phyloP scores from a whole-genome alignment of 2,797 vertebrate species.

The Melanotaenia trifasciata region DNA sequence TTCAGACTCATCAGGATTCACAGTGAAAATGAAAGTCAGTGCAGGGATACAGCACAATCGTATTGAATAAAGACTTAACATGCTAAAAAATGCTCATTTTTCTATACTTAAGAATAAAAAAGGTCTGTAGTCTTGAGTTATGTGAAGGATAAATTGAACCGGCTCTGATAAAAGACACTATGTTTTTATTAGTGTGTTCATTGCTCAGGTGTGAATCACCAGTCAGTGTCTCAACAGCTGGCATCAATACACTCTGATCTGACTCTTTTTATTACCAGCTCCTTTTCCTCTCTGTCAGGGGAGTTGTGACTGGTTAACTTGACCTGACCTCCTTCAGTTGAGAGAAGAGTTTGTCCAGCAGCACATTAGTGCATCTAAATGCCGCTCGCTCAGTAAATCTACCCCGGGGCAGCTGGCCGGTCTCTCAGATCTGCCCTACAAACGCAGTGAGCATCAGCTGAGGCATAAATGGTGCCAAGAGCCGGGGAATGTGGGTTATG shows the following conservation, averaged over 20 bases:
- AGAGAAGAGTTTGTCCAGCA: no score
- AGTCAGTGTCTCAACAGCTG: no score
- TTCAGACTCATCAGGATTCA: slow-evolving; percentile 3
- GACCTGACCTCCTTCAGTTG: not conserved
- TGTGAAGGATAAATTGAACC: not conserved
- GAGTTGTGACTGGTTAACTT: slow-evolving; percentile 15
- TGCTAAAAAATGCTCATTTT: not conserved
- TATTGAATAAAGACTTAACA: no score
- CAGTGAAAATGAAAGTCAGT: no score
- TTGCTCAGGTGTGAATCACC: no score
- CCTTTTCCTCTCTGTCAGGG: not conserved
- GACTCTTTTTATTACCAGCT: not conserved
- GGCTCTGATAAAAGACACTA: no score
- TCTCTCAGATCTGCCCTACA: slow-evolving; percentile 4
- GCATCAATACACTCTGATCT: slow-evolving; percentile 8
- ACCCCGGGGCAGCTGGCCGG: not conserved
- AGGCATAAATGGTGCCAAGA: no score
- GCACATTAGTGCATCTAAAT: not conserved
- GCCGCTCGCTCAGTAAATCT: not conserved
- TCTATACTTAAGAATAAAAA: not conserved
- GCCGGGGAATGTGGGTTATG: no score
- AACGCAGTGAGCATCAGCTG: not conserved
- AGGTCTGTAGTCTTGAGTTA: not conserved
- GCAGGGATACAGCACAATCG: no score
- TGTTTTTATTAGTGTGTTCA: no score